Evolutionary conservation across 2,113 vertebrate species (phyloP), one percentile per base, ranked within the genome.

Genomic region (Tylochromis polylepis): DNA sequence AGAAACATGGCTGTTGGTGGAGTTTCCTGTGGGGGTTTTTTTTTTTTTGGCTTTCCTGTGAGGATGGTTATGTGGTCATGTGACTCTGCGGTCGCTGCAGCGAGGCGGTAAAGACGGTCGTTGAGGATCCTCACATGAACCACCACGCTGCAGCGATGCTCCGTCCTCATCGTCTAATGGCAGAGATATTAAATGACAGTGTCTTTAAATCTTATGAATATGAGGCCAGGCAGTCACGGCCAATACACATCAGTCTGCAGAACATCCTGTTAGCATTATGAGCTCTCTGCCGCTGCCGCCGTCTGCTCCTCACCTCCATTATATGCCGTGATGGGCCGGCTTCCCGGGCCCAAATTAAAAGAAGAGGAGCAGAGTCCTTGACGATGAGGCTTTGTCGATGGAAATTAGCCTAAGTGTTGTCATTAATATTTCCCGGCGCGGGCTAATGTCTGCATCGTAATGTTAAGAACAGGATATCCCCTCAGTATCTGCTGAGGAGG

Each of bases 321-420:
- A 95, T 85, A 85, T 5, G 53, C 86, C 11, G 58, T 70, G 89
- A 90, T 94, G 94, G 94, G 94, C 94, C 88, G 9, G 88, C 86
- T 89, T 94, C 93, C 92, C 94, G 11, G 86, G 84, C 86, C 90
- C 92, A 92, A 93, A 94, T 94, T 94, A 94, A 95, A 91, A 93
- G 89, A 83, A 91, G 91, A 93, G 91, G 82, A 90, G 24, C 83
- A 79, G 88, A 93, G 92, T 92, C 91, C 93, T 94, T 94, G 94
- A 93, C 62, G 93, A 91, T 31, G 92, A 80, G 87, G 88, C 84
- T 81, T 51, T 22, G 85, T 82, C 82, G 75, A 85, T 92, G 88
- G 92, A 91, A 93, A 95, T 95, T 94, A 95, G 88, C 91, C 84
- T 94, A 93, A 95, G 94, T 95, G 94, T 94, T 94, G 94, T 93